Evolutionary conservation across 1,140 invertebrate genomes (phyloP).

Genomic region (Apis laboriosa): DNA sequence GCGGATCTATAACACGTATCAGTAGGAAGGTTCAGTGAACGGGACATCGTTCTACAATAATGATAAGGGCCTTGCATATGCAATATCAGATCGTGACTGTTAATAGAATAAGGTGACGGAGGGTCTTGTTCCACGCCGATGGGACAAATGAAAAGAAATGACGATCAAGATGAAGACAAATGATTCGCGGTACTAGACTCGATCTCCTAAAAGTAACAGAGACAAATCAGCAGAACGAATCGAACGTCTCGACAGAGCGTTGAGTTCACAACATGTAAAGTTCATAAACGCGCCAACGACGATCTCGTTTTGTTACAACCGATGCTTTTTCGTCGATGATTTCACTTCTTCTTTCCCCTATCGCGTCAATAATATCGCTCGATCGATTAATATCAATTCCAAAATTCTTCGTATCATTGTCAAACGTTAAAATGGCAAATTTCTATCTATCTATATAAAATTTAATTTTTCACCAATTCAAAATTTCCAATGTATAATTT

Average conservation of each 20-base stretch:
- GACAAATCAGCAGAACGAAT: slow-evolving; percentile 47
- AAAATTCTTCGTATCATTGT: neutral
- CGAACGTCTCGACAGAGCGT: slow-evolving; percentile 18
- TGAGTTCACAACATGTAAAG: slow-evolving; percentile 19
- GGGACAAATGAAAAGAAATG: slow-evolving; percentile 63
- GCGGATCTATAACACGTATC: slow-evolving; percentile 1
- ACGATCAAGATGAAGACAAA: slow-evolving; percentile 60
- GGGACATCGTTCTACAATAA: slow-evolving; percentile 47
- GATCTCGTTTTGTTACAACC: slow-evolving; percentile 29
- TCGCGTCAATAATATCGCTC: neutral
- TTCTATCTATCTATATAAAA: neutral
- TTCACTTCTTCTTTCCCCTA: neutral
- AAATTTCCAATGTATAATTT: neutral
- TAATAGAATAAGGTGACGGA: slow-evolving; percentile 59
- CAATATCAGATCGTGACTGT: slow-evolving; percentile 25
- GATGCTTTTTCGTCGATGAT: neutral
- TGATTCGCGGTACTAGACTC: slow-evolving; percentile 53
- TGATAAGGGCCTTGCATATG: slow-evolving; percentile 57
- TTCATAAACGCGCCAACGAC: slow-evolving; percentile 28
- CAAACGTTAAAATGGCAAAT: neutral
- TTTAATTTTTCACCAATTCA: neutral
- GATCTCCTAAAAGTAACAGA: slow-evolving; percentile 62
- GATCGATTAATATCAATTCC: slow-evolving; percentile 18
- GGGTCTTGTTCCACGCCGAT: slow-evolving; percentile 53
- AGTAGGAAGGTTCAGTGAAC: slow-evolving; percentile 57